A percentile compares a stretch with the other conserved stretches of the same genome.
phyloP scores from a whole-genome alignment of 1,140 invertebrate genomes.

The Pseudomyrmex pallidus region DNA sequence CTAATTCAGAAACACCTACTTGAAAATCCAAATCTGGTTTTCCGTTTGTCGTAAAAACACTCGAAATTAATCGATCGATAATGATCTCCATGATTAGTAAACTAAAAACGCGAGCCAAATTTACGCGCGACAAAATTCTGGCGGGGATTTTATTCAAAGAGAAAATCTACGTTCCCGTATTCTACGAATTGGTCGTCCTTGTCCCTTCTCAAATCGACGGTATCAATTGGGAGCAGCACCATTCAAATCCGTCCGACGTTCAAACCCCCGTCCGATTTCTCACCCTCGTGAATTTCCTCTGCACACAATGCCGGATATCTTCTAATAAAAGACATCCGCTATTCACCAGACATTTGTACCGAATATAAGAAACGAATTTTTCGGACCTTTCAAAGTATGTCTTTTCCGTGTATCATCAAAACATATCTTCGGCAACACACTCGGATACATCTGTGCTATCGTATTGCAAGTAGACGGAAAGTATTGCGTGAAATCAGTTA shows the following conservation, averaged over 20 bases:
- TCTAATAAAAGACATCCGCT: background rate
- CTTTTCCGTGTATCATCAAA: background rate
- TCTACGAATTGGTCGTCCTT: background rate
- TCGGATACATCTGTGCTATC: background rate
- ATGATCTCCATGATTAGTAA: background rate
- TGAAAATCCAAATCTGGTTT: conserved; percentile 7
- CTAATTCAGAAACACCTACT: background rate
- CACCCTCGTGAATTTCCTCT: conserved; percentile 12
- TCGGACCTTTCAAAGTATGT: background rate
- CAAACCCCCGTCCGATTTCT: background rate
- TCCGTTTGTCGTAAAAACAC: background rate
- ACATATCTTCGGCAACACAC: background rate
- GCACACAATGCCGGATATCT: background rate
- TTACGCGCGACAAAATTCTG: background rate
- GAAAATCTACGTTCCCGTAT: background rate
- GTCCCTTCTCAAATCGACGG: background rate
- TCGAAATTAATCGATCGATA: conserved; percentile 12
- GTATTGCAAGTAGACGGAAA: background rate
- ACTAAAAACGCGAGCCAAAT: background rate
- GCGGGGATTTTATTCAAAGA: conserved; percentile 8
- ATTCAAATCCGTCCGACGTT: background rate
- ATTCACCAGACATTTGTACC: conserved; percentile 8
- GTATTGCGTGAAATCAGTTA: background rate
- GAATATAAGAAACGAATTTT: conserved; percentile 14
- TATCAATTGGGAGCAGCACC: conserved; percentile 13